Evolutionary conservation across 1,140 invertebrate species (phyloP).

Genomic region (Apis cerana): DNA sequence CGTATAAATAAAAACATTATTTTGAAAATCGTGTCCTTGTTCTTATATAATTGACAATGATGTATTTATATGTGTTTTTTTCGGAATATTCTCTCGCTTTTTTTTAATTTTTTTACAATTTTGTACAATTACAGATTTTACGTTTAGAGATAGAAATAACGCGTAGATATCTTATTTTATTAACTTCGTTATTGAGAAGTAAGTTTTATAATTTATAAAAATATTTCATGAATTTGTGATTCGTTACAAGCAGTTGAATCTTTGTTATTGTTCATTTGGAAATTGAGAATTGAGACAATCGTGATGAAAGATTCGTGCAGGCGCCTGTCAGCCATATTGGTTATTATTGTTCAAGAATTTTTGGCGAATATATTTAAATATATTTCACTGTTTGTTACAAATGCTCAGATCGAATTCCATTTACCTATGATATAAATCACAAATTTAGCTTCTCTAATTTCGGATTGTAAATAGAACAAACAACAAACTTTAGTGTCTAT

Average conservation of each 20-base stretch:
- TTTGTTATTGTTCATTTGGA: not conserved
- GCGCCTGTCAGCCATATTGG: slow-evolving; percentile 5
- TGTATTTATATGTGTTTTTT: too few relatives aligned
- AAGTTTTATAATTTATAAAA: not conserved
- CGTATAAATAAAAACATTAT: slow-evolving; percentile 28
- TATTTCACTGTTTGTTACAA: not conserved
- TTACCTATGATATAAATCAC: not conserved
- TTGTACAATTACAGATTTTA: not conserved
- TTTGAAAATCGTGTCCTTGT: not conserved
- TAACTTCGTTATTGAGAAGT: too few relatives aligned
- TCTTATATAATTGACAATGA: not conserved
- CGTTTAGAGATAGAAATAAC: too few relatives aligned
- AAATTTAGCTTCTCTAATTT: too few relatives aligned
- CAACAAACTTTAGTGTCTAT: not conserved
- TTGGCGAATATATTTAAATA: not conserved
- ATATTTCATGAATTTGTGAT: not conserved
- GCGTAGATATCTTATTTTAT: too few relatives aligned
- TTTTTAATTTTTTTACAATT: not conserved
- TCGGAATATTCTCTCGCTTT: not conserved
- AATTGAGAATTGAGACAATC: not conserved
- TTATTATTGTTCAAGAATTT: not conserved
- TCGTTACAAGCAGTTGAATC: not conserved
- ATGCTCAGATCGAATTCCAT: not conserved
- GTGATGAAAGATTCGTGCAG: slow-evolving; percentile 1
- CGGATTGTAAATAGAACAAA: too few relatives aligned